Evolutionary conservation across 2,797 vertebrate genomes (phyloP).

Genomic region (Sebastes hubbsi): DNA sequence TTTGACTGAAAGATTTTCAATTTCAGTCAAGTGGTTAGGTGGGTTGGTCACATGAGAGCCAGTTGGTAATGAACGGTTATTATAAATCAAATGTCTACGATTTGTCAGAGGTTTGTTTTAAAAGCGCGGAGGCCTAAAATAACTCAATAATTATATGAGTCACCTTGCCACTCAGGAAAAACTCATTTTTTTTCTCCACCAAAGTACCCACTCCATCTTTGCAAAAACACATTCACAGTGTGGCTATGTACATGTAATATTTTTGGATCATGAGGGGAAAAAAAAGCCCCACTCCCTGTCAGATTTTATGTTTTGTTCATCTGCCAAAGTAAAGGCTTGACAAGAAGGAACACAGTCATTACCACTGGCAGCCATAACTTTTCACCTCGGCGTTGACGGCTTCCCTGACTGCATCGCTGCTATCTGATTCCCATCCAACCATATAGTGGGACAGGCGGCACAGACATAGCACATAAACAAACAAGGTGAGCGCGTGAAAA

Average conservation of each 20-base stretch:
- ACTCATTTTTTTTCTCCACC: constrained; percentile 57
- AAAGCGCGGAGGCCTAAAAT: constrained; percentile 71
- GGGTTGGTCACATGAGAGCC: constrained; percentile 46
- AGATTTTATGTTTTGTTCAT: constrained; percentile 76
- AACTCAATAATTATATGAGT: constrained; percentile 80
- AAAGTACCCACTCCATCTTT: constrained; percentile 69
- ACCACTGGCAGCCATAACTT: constrained; percentile 76
- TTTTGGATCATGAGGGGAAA: constrained; percentile 72
- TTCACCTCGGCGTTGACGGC: constrained; percentile 70
- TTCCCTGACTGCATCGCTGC: constrained; percentile 64
- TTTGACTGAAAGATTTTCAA: constrained; percentile 33
- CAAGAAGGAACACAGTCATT: constrained; percentile 79
- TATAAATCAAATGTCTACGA: constrained; percentile 75
- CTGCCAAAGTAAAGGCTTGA: constrained; percentile 83
- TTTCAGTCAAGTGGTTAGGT: constrained; percentile 39
- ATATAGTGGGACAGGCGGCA: constrained; percentile 28
- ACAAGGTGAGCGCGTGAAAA: constrained; percentile 54
- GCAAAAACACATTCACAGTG: constrained; percentile 66
- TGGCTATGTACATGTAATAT: constrained; percentile 74
- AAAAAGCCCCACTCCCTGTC: constrained; percentile 64
- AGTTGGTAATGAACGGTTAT: constrained; percentile 63
- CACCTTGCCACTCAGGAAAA: constrained; percentile 77
- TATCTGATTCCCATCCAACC: constrained; percentile 70
- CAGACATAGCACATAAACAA: constrained; percentile 59
- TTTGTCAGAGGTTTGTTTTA: constrained; percentile 74